Conservation (phyloP, 2,797 vertebrate species). For the Pipistrellus pipistrellus region DNA sequence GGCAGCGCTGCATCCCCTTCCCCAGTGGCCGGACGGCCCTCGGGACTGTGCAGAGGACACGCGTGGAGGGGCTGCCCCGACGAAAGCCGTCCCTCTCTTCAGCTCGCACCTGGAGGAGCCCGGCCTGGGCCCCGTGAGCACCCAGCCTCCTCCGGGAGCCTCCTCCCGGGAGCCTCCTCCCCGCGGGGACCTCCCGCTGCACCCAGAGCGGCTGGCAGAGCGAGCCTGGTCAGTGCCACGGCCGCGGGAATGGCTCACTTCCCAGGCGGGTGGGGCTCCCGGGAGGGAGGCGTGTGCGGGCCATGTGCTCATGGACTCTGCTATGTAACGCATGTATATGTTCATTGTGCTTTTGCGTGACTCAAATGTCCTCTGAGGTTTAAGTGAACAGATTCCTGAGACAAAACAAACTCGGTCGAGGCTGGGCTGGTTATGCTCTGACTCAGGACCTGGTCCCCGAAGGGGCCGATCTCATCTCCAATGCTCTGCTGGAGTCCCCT, state of each 20-base stretch:
- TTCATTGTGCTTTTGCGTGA: background rate
- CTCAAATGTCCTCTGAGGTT: background rate
- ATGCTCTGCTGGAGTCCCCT: too few relatives aligned
- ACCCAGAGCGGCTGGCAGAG: accelerated
- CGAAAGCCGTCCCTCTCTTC: conserved; percentile 57
- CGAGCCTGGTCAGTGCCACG: background rate
- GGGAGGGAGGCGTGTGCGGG: accelerated
- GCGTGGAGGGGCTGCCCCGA: conserved; percentile 76
- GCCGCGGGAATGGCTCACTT: accelerated
- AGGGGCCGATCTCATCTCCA: accelerated
- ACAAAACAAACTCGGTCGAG: accelerated
- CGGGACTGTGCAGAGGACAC: conserved; percentile 47
- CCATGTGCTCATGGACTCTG: accelerated
- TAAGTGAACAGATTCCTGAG: background rate
- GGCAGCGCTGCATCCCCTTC: too few relatives aligned
- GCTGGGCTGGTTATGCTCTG: background rate
- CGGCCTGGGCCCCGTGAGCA: conserved; percentile 34
- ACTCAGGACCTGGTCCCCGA: background rate
- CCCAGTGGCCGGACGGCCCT: conserved; percentile 75
- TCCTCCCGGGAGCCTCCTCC: accelerated
- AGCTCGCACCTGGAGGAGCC: conserved; percentile 80
- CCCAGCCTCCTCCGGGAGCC: accelerated
- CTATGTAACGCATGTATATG: accelerated
- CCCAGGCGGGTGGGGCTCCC: background rate
- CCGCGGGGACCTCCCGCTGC: background rate